These are phyloP conservation scores for Anorthoa munda DNA, from an alignment of 2,888 invertebrate genomes.

Conservation along the genomic window DNA sequence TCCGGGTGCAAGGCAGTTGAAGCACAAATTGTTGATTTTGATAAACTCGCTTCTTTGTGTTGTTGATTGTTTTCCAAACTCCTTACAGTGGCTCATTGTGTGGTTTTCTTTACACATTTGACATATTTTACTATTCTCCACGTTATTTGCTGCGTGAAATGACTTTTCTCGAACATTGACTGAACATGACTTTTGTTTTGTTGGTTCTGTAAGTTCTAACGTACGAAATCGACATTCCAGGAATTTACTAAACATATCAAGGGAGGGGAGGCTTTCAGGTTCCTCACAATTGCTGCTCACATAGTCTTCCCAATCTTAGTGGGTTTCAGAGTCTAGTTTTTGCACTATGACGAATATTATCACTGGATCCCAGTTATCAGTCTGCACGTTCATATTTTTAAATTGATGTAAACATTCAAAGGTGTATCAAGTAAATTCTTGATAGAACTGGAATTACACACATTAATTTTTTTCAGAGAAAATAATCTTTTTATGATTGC, in stretches of 20 bases:
- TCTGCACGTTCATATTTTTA: constrained; percentile 37
- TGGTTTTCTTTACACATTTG: constrained; percentile 55
- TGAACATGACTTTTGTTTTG: constrained; percentile 5
- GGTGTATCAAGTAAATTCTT: constrained; percentile 65
- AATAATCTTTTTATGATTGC: constrained; percentile 58
- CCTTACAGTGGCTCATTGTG: constrained; percentile 47
- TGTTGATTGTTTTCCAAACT: constrained; percentile 42
- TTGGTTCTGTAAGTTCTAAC: constrained; percentile 13
- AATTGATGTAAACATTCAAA: constrained; percentile 55
- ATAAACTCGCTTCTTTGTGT: constrained; percentile 54
- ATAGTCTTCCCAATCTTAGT: constrained; percentile 56
- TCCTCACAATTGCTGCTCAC: constrained; percentile 12
- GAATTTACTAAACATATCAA: constrained; percentile 23
- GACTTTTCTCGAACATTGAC: constrained; percentile 6
- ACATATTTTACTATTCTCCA: constrained; percentile 37
- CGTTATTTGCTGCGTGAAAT: constrained; percentile 29
- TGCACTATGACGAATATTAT: constrained; percentile 61
- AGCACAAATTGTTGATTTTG: constrained; percentile 58
- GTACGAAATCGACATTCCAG: constrained; percentile 31
- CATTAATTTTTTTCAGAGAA: constrained; percentile 52
- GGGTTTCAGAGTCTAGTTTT: constrained; percentile 54
- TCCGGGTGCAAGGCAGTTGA: constrained; percentile 60
- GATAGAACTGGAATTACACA: constrained; percentile 44
- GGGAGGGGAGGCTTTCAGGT: constrained; percentile 5
- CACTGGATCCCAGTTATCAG: constrained; percentile 45